phyloP scores from a whole-genome alignment of 2,113 vertebrate genomes.

The Panurus biarmicus region DNA sequence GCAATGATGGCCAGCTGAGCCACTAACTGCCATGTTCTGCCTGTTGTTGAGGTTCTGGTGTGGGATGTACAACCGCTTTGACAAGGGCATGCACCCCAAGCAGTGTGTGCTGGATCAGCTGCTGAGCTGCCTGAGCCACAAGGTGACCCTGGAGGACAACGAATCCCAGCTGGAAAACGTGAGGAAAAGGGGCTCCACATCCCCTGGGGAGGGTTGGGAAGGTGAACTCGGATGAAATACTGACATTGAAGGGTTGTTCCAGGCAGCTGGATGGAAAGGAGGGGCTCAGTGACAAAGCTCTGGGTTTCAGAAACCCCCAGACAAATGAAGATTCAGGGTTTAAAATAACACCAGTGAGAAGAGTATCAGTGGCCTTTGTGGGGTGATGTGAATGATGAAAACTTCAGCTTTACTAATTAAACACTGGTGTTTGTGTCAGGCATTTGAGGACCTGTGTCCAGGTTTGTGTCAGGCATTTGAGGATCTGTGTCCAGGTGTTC shows the following conservation, averaged over 20 bases:
- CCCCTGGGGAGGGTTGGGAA: background rate
- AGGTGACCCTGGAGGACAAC: slow-evolving; percentile 55
- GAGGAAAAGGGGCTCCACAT: background rate
- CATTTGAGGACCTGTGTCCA: accelerated
- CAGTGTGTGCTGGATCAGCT: slow-evolving; percentile 73
- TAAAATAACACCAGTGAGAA: background rate
- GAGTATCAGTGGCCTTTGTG: background rate
- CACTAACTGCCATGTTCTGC: background rate
- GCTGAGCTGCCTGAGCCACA: slow-evolving; percentile 61
- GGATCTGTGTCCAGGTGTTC: background rate
- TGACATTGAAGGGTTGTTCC: background rate
- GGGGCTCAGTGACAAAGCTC: background rate
- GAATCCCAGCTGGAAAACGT: slow-evolving; percentile 69
- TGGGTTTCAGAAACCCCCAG: background rate
- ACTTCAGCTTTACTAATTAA: background rate
- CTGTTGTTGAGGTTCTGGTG: slow-evolving; percentile 75
- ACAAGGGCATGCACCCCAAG: slow-evolving; percentile 78
- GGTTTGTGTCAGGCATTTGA: accelerated
- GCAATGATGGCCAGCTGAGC: accelerated
- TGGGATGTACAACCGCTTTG: slow-evolving; percentile 80
- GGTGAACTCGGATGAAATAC: accelerated
- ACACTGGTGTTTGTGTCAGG: background rate
- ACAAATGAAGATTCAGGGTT: background rate
- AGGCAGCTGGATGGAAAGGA: background rate
- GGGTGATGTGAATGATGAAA: background rate